phyloP scores from a whole-genome alignment of 2,797 vertebrate genomes.

The Periparus ater region DNA sequence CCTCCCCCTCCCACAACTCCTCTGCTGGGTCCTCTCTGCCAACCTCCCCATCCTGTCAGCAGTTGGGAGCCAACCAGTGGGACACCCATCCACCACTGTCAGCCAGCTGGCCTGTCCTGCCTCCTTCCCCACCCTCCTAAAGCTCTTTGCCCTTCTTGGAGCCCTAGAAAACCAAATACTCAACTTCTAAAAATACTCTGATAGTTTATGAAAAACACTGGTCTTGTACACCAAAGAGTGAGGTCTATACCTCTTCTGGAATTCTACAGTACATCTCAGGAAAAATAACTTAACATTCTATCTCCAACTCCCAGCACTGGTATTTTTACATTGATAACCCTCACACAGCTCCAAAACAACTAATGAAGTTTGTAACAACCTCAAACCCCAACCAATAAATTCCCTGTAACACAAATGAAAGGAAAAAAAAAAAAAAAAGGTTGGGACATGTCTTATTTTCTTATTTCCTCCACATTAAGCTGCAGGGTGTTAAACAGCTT shows the following conservation, averaged over 20 bases:
- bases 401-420: background rate
- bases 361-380: background rate
- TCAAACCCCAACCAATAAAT: background rate
- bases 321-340: background rate
- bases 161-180: slow-evolving; percentile 9
- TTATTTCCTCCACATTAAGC: background rate
- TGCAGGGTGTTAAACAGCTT: background rate
- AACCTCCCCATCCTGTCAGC: background rate
- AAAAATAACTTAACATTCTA: background rate
- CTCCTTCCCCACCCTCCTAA: background rate
- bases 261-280: background rate
- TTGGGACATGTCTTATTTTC: background rate
- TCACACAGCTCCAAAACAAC: background rate
- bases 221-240: background rate
- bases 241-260: background rate
- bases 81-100: background rate
- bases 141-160: rapidly evolving
- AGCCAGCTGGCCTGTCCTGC: background rate
- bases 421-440: rapidly evolving
- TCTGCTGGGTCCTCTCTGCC: background rate
- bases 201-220: background rate
- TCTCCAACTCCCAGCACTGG: rapidly evolving
- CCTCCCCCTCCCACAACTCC: background rate
- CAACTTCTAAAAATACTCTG: background rate
- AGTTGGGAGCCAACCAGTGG: background rate